Conservation (phyloP, 1,140 invertebrate genomes). For the Sminthurinus signatus region DNA sequence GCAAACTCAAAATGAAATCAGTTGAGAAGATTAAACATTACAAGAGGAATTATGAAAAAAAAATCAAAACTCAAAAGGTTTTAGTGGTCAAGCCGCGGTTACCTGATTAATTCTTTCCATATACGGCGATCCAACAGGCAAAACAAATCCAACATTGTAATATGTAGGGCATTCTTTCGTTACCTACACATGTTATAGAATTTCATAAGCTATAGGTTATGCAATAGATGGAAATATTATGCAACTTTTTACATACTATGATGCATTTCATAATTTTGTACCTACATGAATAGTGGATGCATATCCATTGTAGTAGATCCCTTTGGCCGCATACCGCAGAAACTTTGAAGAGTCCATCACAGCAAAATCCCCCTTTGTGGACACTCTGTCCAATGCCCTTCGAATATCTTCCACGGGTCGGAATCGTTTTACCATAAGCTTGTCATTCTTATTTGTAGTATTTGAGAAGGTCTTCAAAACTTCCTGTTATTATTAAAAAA, state of each 20-base stretch:
- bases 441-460: constrained; percentile 18
- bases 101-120: constrained; percentile 36
- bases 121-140: constrained; percentile 36
- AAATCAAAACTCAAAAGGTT: no score
- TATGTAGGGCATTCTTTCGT: constrained; percentile 37
- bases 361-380: constrained; percentile 33
- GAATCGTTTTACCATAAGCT: constrained; percentile 32
- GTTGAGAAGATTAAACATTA: no score
- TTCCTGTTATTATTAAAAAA: constrained; percentile 19
- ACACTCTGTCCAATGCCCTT: constrained; percentile 28
- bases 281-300: constrained; percentile 28
- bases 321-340: constrained; percentile 33
- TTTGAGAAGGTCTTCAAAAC: constrained; percentile 32
- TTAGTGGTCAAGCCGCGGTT: not conserved
- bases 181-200: no score
- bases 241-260: no score
- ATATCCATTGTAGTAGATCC: constrained; percentile 35
- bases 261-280: no score
- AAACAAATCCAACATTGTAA: constrained; percentile 36
- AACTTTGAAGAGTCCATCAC: constrained; percentile 35
- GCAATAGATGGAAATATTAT: no score
- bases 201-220: no score
- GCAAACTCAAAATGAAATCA: no score
- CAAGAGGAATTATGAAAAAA: no score
- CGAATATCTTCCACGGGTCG: constrained; percentile 16